Evolutionary conservation across 2,888 invertebrate genomes (phyloP).

Genomic region (Agelastica alni): DNA sequence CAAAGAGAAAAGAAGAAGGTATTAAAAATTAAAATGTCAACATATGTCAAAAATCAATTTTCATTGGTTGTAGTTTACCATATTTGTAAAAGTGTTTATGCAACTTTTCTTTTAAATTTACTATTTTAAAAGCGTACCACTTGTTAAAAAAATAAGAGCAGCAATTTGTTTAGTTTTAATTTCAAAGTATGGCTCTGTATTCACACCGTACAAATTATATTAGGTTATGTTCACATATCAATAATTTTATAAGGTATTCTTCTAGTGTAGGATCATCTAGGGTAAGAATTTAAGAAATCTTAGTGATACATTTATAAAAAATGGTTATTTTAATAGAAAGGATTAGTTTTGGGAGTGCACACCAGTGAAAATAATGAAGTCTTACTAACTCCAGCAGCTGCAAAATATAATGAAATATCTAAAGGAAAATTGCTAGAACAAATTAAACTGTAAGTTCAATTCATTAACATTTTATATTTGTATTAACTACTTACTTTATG

Average conservation of each 20-base stretch:
- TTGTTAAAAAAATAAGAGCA: conserved; percentile 4
- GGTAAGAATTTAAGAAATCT: conserved; percentile 12
- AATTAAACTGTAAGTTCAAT: conserved; percentile 60
- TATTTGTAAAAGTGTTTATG: background rate
- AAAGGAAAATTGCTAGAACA: conserved; percentile 58
- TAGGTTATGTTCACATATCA: conserved; percentile 44
- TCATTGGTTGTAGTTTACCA: background rate
- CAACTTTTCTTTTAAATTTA: background rate
- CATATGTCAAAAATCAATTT: conserved; percentile 20
- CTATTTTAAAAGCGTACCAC: background rate
- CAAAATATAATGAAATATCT: conserved; percentile 57
- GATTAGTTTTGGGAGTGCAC: conserved; percentile 62
- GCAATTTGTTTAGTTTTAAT: conserved; percentile 3
- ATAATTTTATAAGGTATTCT: conserved; percentile 37
- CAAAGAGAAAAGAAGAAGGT: background rate
- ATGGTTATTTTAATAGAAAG: conserved; percentile 54
- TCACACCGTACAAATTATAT: conserved; percentile 40
- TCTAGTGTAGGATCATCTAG: conserved; percentile 13
- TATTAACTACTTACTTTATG: too few species aligned
- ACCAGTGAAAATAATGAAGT: conserved; percentile 54
- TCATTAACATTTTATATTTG: background rate
- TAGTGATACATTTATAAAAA: background rate
- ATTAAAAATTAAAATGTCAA: conserved; percentile 4
- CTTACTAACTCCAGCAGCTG: conserved; percentile 57
- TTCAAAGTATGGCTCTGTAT: conserved; percentile 28